Evolutionary conservation across 2,888 invertebrate genomes (phyloP), one percentile per base, ranked within the genome.

Genomic region (Pristionchus mayeri): DNA sequence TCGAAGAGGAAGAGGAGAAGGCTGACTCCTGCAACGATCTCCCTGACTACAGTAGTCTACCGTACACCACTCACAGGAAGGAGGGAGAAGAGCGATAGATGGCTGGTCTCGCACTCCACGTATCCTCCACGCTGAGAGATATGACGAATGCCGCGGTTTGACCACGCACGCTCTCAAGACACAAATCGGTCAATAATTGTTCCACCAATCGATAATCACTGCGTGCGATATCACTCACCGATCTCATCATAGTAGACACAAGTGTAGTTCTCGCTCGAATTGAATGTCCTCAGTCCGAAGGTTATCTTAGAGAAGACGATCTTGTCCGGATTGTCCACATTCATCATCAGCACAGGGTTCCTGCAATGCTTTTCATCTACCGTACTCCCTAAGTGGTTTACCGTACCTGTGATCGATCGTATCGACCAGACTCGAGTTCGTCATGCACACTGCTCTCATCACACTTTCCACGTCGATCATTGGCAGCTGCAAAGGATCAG

Each of bases 231-330:
- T 11, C 1, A 34, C 85, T 79, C 13, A 88, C 89, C 87, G 50
- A 88, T 86, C 30, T 89, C 87, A 84, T 92, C 91, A 76, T 88
- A 92, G 75, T 86, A 88, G 27, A 91, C 91, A 85, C 92, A 92
- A 0, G 91, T 92, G 85, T 91, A 91, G 84, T 91, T 91, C 44
- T 91, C 89, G 54, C 76, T 75, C 4, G 80, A 78, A 79, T 89
- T 87, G 6, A 87, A 85, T 3, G 87, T 88, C 50, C 87, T 88
- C 57, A 91, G 80, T 18, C 88, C 88, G 44, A 91, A 88, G 4
- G 89, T 84, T 76, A 90, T 87, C 71, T 86, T 83, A 9, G 86
- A 85, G 34, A 88, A 88, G 24, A 84, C 81, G 21, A 87, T 86
- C 30, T 63, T 78, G 6, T 87, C 86, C n/a, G 54, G 79, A 16